Evolutionary conservation across 2,113 vertebrate species (phyloP).

Genomic region (Chauna torquata): DNA sequence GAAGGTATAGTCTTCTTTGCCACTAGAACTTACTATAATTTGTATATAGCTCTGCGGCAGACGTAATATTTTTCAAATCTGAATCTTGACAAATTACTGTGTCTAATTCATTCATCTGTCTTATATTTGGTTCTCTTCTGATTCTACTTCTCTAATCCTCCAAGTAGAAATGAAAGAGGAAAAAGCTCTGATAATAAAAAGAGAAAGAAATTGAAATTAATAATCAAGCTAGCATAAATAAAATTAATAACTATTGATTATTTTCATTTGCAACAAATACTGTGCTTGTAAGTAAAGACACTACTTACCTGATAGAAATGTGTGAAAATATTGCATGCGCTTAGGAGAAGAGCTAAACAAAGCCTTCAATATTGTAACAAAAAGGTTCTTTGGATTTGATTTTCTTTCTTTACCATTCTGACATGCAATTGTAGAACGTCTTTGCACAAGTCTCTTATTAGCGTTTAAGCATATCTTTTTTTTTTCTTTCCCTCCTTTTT

Average conservation of each 20-base stretch:
- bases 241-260: background rate
- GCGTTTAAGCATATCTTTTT: background rate
- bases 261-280: background rate
- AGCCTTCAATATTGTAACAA: background rate
- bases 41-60: background rate
- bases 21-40: constrained; percentile 1
- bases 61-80: background rate
- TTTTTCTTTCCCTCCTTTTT: background rate
- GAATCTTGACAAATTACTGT: constrained; percentile 12
- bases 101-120: background rate
- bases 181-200: background rate
- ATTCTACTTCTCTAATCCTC: background rate
- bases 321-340: background rate
- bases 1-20: background rate
- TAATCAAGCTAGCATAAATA: background rate
- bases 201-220: background rate
- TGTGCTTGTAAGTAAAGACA: background rate
- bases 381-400: background rate
- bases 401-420: background rate
- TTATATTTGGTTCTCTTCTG: background rate
- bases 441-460: background rate
- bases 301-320: background rate
- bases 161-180: background rate
- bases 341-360: background rate
- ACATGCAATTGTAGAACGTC: background rate